Percentiles rank a stretch among this genome's conserved stretches.
These are phyloP conservation scores for Caenorhabditis brenneri DNA, from an alignment of 1,140 invertebrate species.

Conservation along the genomic window DNA sequence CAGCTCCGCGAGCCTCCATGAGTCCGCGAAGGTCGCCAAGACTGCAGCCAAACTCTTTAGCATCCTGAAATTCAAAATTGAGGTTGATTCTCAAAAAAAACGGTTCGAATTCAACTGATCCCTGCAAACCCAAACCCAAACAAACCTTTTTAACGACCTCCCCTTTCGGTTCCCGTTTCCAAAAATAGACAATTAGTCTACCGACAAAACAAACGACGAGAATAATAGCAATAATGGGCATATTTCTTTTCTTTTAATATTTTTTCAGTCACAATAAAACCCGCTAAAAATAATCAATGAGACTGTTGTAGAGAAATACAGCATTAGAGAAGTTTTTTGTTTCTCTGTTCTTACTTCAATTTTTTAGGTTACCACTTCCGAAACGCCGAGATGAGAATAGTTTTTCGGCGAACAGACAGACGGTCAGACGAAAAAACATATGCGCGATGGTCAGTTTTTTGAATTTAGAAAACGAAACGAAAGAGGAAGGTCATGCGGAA, in stretches of 20 bases:
- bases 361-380: neutral
- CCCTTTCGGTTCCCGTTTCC: conserved; percentile 11
- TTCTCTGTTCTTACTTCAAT: too few species aligned
- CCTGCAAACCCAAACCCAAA: too few species aligned
- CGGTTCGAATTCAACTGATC: too few species aligned
- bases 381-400: neutral
- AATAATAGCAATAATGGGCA: conserved; percentile 33
- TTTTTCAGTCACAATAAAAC: neutral
- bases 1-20: conserved; percentile 90
- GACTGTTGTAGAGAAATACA: neutral
- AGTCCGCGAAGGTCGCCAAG: conserved; percentile 92
- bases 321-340: neutral
- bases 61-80: conserved; percentile 40
- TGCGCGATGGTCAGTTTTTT: neutral
- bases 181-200: conserved; percentile 11
- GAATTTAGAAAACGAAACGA: neutral
- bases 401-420: neutral
- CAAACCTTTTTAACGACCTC: neutral
- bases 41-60: conserved; percentile 70
- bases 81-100: too few species aligned
- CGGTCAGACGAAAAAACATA: conserved; percentile 8
- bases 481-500: neutral
- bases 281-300: neutral
- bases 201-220: conserved; percentile 17
- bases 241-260: too few species aligned